Evolutionary conservation across 1,140 invertebrate genomes (phyloP).

Genomic region (Microvelia longipes): DNA sequence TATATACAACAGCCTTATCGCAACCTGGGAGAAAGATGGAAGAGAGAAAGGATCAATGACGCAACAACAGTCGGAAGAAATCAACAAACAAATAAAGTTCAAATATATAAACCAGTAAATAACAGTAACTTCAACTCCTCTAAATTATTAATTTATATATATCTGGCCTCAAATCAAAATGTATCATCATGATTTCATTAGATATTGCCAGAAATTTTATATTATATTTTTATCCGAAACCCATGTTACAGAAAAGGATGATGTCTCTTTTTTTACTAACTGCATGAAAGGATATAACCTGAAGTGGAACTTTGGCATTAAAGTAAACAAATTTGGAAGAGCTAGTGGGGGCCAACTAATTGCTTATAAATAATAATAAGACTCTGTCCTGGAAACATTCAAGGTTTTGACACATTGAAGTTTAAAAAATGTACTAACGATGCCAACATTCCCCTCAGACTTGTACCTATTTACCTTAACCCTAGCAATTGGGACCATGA

Average conservation of each 20-base stretch:
- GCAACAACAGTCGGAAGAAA: background rate
- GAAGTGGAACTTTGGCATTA: background rate
- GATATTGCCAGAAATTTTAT: background rate
- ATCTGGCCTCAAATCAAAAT: background rate
- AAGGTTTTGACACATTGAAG: background rate
- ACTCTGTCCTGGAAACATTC: background rate
- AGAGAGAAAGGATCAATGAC: too few species aligned
- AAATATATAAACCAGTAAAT: background rate
- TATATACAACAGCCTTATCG: background rate
- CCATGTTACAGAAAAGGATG: background rate
- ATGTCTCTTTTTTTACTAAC: background rate
- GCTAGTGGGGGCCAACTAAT: background rate
- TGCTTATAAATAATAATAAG: background rate
- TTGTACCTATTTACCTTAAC: background rate
- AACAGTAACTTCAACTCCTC: background rate
- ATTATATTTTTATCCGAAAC: background rate
- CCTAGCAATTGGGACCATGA: background rate
- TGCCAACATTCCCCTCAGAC: background rate
- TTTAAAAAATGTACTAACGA: background rate
- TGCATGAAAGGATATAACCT: background rate
- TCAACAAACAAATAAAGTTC: background rate
- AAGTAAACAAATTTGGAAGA: background rate
- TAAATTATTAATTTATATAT: background rate
- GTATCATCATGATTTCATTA: background rate
- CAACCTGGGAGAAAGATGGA: background rate